Conservation (phyloP, 2,888 invertebrate species). For the Acanthosepion pharaonis region DNA sequence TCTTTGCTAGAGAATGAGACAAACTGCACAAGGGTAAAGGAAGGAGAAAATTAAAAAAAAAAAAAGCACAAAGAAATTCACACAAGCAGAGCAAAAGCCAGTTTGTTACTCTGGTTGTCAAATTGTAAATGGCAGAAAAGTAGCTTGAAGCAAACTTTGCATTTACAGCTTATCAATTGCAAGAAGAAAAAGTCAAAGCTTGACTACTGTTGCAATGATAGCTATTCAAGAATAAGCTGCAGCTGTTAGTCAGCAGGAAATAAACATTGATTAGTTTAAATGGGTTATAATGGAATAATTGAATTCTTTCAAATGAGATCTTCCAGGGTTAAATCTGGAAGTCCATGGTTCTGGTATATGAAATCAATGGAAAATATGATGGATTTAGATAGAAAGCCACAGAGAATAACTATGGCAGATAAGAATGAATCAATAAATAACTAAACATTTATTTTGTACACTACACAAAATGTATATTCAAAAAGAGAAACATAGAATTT, state of each 20-base stretch:
- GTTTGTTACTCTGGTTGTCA: neutral
- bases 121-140: neutral
- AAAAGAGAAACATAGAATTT: no score
- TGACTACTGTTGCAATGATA: neutral
- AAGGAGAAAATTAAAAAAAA: neutral
- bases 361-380: neutral
- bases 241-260: neutral
- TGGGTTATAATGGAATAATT: neutral
- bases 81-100: constrained; percentile 6
- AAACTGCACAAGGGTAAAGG: neutral
- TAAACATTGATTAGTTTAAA: neutral
- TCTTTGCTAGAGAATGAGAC: neutral
- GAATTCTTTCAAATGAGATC: neutral
- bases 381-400: neutral
- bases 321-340: neutral
- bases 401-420: neutral
- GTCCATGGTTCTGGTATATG: neutral
- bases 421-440: neutral
- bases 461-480: neutral
- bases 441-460: neutral
- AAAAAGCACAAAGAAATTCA: neutral
- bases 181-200: neutral
- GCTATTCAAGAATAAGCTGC: constrained; percentile 14
- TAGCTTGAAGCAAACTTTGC: neutral
- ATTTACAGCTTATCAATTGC: neutral